Base-by-base conservation (phyloP, 2,113 vertebrate species). In the Lichenostomus cassidix region DNA sequence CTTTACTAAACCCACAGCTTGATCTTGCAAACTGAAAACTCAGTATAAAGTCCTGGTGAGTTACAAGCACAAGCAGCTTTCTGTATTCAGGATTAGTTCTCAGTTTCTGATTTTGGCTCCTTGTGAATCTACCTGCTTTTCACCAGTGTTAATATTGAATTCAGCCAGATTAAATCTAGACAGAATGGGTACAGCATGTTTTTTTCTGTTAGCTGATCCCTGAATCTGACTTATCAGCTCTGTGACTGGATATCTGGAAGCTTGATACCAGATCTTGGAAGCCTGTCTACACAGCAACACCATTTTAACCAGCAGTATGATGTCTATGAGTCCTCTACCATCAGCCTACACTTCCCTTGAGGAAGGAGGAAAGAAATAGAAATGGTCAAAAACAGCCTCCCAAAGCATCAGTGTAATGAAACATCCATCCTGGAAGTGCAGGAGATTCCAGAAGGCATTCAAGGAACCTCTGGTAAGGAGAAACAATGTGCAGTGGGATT, bases 21-120 rank as follows among this genome's bases (percentile, higher is more conserved):
- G 42, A 77, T 55, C 88, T 55, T 46, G 24, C 59, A 89, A 37
- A 55, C 33, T 67, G 19, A 81, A 88, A 74, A 17, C 55, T 49
- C n/a, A 25, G 55, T 24, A 31, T 19, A 35, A 7, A 5, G 9
- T 31, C 15, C 42, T 15, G 12, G 37, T 31, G 49, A 80, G 55
- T n/a, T 42, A 35, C 0, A 1, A 92, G n/a, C 28, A 44, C 0
- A 1, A 76, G n/a, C 4, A 76, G 39, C 4, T 41, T 59, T 18
- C 42, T 59, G 42, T 46, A 50, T 8, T 81, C 52, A 75, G 39
- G 47, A 25, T 52, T 53, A 74, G 47, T 16, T 63, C 80, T 59
- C 33, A 22, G 42, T 23, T 67, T 70, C 59, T 55, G 7, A 24
- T 84, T 79, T 58, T 14, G 24, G 50, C n/a, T 81, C 20, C 47